Base-by-base conservation (phyloP, 2,888 invertebrate genomes). In the Romanomermis culicivorax region DNA sequence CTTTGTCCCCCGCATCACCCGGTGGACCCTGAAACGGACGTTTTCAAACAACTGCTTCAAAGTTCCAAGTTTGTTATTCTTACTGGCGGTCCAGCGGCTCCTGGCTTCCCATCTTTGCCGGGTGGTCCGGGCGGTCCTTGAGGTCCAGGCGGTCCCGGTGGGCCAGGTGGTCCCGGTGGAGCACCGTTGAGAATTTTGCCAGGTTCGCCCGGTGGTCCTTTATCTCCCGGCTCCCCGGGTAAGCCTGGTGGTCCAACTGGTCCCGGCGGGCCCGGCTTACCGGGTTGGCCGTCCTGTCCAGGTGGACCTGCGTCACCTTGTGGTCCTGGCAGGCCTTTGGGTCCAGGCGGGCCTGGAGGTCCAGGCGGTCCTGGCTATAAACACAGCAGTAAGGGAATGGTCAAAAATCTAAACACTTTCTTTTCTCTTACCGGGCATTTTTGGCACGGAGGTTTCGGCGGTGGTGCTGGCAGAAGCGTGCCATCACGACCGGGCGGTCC, bases 241-340 rank as follows among this genome's bases (percentile, higher is more conserved):
- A 27, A 20, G 4, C 50, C 50, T 27, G 53, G 26, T 17, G 48
- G 49, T 23, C 57, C 57, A n/a, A 51, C 53, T 14, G 48, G 49
- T 3, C 57, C 57, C 51, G 53, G 57, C 17, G 45, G 57, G 23
- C 57, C 57, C 17, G 57, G 57, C 25, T 42, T 48, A 24, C 57
- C 57, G n/a, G 57, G 57, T 30, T n/a, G 29, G 36, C 53, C 54
- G n/a, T 51, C 51, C 11, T 4, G 4, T 11, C 50, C 50, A 4
- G 50, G 50, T 7, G 24, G 50, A 14, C 50, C 50, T 25, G 27
- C 11, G 20, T 49, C 52, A n/a, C 42, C 54, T 53, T 51, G 52
- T 23, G 45, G 53, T 14, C 54, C 56, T 14, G 56, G 53, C 30
- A 26, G 29, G n/a, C 56, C 56, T 25, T 51, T 51, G 20, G 51